phyloP scores from a whole-genome alignment of 2,797 vertebrate species.

The Streptopelia turtur region DNA sequence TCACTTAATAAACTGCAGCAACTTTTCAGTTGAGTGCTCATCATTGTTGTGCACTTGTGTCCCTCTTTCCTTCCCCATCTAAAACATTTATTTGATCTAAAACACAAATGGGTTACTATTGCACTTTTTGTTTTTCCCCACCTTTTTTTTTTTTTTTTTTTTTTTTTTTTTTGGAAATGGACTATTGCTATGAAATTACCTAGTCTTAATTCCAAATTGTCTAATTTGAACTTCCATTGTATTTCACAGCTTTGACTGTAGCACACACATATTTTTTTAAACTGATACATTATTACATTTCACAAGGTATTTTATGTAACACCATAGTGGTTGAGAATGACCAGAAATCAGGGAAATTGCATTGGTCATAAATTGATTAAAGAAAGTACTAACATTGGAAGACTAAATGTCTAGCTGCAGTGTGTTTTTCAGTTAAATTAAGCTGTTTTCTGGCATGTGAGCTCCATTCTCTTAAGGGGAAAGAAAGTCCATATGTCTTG shows the following conservation, averaged over 20 bases:
- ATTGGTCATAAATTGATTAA: background rate
- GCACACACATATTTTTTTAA: background rate
- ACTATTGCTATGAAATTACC: background rate
- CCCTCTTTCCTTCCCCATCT: background rate
- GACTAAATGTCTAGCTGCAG: background rate
- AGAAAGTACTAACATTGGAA: background rate
- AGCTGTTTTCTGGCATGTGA: background rate
- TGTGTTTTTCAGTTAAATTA: background rate
- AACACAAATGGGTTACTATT: background rate
- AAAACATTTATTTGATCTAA: background rate
- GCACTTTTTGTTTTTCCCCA: fast-evolving
- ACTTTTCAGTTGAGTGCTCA: background rate
- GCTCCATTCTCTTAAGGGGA: background rate
- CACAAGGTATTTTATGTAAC: background rate
- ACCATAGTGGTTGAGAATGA: background rate
- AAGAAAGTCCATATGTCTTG: background rate
- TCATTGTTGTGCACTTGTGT: background rate
- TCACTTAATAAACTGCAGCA: background rate
- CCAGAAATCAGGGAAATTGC: background rate
- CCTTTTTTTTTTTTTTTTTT: background rate
- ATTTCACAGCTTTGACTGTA: background rate
- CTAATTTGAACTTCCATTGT: background rate
- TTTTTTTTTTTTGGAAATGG: background rate
- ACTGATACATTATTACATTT: background rate
- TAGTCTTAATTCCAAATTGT: background rate